Evolutionary conservation across 2,888 invertebrate species (phyloP).

Genomic region (Bellardia pandia): DNA sequence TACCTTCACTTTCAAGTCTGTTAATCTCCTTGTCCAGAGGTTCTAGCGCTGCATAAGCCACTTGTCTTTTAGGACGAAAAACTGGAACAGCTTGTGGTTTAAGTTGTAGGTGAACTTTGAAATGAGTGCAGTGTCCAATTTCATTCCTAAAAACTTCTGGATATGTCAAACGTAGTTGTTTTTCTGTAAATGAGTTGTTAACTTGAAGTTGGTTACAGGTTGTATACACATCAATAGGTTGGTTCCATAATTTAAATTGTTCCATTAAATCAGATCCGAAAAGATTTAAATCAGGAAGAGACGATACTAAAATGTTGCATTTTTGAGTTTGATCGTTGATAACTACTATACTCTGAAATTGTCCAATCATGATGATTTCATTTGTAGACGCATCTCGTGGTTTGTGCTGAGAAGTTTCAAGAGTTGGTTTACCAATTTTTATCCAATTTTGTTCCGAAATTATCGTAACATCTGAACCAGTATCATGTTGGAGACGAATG

Average conservation of each 20-base stretch:
- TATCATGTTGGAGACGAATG: constrained; percentile 55
- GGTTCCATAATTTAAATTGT: constrained; percentile 62
- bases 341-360: constrained; percentile 36
- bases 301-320: constrained; percentile 54
- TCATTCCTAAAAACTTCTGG: constrained; percentile 53
- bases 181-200: background rate
- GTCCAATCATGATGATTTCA: constrained; percentile 38
- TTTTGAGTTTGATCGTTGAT: background rate
- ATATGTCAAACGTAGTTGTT: constrained; percentile 37
- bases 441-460: constrained; percentile 56
- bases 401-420: constrained; percentile 21
- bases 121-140: constrained; percentile 43
- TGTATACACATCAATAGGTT: constrained; percentile 46
- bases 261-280: constrained; percentile 64
- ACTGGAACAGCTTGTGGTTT: constrained; percentile 61
- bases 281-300: constrained; percentile 51
- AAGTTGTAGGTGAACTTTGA: constrained; percentile 56
- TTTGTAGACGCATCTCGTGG: constrained; percentile 61
- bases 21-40: constrained; percentile 60
- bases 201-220: constrained; percentile 4
- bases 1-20: constrained; percentile 59
- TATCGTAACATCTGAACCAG: constrained; percentile 67
- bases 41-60: constrained; percentile 69
- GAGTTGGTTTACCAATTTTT: constrained; percentile 53
- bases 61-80: constrained; percentile 67